These are phyloP conservation scores for Schlechtendalia chinensis DNA, from an alignment of 1,140 invertebrate species.

Conservation along the genomic window DNA sequence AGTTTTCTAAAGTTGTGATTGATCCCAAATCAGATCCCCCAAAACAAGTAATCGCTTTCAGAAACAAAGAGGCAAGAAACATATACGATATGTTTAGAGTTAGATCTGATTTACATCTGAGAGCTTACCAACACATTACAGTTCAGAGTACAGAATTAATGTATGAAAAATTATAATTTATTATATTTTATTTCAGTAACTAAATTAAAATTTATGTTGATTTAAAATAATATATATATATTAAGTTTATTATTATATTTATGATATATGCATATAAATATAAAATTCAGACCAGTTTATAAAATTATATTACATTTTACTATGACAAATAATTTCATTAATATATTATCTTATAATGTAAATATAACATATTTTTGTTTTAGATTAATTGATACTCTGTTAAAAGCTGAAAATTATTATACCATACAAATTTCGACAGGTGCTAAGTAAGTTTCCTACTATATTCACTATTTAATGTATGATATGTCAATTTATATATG, in stretches of 20 bases:
- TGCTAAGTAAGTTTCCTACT: conserved; percentile 44
- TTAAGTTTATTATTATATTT: no score
- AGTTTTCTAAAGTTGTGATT: conserved; percentile 51
- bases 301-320: no score
- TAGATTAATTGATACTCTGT: conserved; percentile 50
- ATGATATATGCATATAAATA: no score
- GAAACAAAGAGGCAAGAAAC: conserved; percentile 52
- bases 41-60: conserved; percentile 51
- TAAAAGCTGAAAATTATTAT: conserved; percentile 50
- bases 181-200: no score
- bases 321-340: no score
- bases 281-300: no score
- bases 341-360: not conserved
- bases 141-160: conserved; percentile 53
- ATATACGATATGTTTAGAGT: conserved; percentile 53
- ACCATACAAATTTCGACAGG: conserved; percentile 39
- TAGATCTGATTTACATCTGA: conserved; percentile 52
- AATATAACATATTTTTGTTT: not conserved
- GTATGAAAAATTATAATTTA: conserved; percentile 50
- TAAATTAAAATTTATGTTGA: no score
- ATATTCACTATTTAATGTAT: not conserved
- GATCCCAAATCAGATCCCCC: conserved; percentile 18
- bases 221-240: no score
- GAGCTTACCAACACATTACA: conserved; percentile 53
- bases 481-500: no score